Evolutionary conservation across 30 jellyfish, hydroid and myxozoan genomes (phyloP).

Genomic region (Rhopilema esculentum): DNA sequence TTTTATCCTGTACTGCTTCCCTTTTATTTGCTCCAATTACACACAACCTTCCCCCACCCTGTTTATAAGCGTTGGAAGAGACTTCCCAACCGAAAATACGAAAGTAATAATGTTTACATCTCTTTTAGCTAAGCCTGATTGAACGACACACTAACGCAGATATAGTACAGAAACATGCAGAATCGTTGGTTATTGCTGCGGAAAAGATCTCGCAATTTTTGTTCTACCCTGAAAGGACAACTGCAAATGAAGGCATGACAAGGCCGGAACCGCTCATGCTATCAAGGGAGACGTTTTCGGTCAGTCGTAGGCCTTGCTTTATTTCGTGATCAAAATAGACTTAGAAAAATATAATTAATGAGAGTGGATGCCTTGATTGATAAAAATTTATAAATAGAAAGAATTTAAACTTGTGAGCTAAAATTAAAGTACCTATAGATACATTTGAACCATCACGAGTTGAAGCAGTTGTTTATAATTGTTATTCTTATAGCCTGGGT

Average conservation of each 20-base stretch:
- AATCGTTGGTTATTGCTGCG: conserved; percentile 42
- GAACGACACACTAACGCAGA: conserved; percentile 43
- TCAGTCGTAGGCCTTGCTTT: background rate
- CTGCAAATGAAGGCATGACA: conserved; percentile 32
- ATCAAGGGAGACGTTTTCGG: conserved; percentile 60
- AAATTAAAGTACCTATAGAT: too few relatives aligned
- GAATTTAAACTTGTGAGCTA: too few relatives aligned
- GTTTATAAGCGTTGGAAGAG: too few relatives aligned
- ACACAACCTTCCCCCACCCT: too few relatives aligned
- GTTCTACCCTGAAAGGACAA: conserved; percentile 44
- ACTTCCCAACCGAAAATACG: background rate
- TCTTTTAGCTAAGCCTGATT: conserved; percentile 40
- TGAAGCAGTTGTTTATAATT: too few relatives aligned
- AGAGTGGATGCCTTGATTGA: too few relatives aligned
- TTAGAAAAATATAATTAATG: too few relatives aligned
- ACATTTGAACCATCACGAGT: too few relatives aligned
- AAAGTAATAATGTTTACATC: background rate
- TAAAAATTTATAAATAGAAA: too few relatives aligned
- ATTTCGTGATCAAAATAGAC: background rate
- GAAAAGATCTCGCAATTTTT: conserved; percentile 54
- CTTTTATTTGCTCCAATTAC: too few relatives aligned
- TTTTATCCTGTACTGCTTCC: too few relatives aligned
- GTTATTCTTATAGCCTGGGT: too few relatives aligned
- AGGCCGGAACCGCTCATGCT: conserved; percentile 40
- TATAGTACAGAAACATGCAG: conserved; percentile 59